These are phyloP conservation scores for Contarinia nasturtii DNA, from an alignment of 1,140 invertebrate species.

Conservation along the genomic window DNA sequence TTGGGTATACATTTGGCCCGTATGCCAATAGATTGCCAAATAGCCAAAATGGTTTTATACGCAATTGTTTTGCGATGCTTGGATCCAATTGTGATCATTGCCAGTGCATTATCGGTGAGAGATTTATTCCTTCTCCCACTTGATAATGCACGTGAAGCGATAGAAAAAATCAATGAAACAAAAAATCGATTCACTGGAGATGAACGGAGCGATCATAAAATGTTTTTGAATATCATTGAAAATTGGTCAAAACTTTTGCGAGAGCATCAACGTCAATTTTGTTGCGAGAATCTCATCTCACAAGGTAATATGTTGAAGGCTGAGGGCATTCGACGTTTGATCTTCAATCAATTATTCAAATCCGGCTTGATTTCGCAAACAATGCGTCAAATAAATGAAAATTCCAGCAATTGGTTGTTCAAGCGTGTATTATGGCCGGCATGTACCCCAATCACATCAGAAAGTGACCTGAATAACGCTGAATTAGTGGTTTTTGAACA, in stretches of 20 bases:
- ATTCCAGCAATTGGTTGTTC: no score
- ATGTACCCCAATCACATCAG: no score
- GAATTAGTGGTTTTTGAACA: no score
- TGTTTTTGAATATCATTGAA: conserved; percentile 69
- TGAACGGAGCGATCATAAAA: conserved; percentile 71
- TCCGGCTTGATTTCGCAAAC: no score
- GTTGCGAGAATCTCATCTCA: conserved; percentile 60
- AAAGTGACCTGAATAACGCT: no score
- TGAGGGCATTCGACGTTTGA: conserved; percentile 38
- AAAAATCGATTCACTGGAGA: conserved; percentile 52
- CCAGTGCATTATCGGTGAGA: conserved; percentile 65
- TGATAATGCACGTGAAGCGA: conserved; percentile 32
- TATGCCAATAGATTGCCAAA: background rate
- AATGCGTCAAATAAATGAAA: no score
- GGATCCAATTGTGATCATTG: conserved; percentile 85
- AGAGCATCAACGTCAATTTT: conserved; percentile 42
- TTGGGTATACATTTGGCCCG: conserved; percentile 33
- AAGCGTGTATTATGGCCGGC: no score
- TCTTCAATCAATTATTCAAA: no score
- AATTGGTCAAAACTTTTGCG: conserved; percentile 59
- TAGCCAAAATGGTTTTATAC: conserved; percentile 81
- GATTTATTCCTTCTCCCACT: conserved; percentile 64
- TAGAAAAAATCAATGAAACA: conserved; percentile 24
- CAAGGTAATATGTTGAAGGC: conserved; percentile 76
- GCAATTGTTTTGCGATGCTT: conserved; percentile 81